These are phyloP conservation scores for Anguilla pacifica DNA, from an alignment of 2,797 vertebrate species.

Conservation along the genomic window DNA sequence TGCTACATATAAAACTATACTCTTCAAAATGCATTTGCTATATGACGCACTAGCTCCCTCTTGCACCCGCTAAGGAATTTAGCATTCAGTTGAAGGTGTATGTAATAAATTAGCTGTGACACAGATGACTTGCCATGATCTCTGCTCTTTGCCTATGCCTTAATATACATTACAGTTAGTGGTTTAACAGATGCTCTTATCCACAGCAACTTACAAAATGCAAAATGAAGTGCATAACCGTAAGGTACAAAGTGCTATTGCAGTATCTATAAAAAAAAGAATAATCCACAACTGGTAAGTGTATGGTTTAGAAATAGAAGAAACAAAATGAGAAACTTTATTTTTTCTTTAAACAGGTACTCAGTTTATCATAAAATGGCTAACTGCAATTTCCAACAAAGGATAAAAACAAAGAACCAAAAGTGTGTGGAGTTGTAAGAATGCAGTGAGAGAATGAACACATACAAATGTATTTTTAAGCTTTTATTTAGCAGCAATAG, in stretches of 20 bases:
- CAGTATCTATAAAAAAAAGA: not conserved
- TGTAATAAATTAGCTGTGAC: not conserved
- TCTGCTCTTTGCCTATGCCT: not conserved
- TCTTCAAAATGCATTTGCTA: not conserved
- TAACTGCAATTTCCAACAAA: not conserved
- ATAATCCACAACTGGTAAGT: not conserved
- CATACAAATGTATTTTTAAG: slow-evolving; percentile 57
- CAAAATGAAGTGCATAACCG: not conserved
- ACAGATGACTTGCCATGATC: not conserved
- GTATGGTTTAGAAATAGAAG: not conserved
- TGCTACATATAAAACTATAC: too few species aligned
- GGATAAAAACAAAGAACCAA: not conserved
- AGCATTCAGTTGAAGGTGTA: not conserved
- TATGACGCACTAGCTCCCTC: not conserved
- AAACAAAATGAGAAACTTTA: not conserved
- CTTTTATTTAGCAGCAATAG: slow-evolving; percentile 90
- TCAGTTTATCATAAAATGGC: not conserved
- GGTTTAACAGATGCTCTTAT: not conserved
- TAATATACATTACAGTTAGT: not conserved
- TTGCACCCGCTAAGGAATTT: not conserved
- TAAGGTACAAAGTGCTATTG: not conserved
- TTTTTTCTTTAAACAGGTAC: not conserved
- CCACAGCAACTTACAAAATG: not conserved
- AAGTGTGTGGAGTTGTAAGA: not conserved
- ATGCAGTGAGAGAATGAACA: not conserved